Evolutionary conservation across 2,888 invertebrate species (phyloP).

Genomic region (Tortricodes alternella): DNA sequence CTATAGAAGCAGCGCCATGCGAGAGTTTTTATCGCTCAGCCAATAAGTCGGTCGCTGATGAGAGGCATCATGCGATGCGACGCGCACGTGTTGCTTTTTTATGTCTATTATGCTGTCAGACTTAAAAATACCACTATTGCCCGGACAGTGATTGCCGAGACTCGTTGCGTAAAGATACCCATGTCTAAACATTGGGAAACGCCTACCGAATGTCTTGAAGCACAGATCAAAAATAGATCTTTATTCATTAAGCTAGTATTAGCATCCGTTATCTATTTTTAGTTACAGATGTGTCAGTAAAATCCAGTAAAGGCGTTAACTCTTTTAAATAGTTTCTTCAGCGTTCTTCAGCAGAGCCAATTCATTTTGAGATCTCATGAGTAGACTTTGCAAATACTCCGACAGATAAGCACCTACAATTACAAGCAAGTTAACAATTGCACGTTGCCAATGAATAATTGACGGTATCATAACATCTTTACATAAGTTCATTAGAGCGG

Average conservation of each 20-base stretch:
- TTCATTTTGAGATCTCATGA: conserved; percentile 15
- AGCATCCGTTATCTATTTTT: no score
- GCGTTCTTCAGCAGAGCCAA: no score
- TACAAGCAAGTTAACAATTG: conserved; percentile 61
- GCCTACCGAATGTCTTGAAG: background rate
- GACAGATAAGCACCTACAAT: conserved; percentile 42
- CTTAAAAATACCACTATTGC: conserved; percentile 39
- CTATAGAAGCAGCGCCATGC: conserved; percentile 37
- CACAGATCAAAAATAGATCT: background rate
- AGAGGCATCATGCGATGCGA: conserved; percentile 61
- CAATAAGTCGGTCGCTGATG: conserved; percentile 58
- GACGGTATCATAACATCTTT: conserved; percentile 61
- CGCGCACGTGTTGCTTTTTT: conserved; percentile 65
- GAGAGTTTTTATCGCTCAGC: conserved; percentile 47
- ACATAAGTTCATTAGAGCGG: conserved; percentile 57
- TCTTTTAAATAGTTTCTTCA: no score
- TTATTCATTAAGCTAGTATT: background rate
- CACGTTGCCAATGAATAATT: conserved; percentile 67
- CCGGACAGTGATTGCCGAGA: conserved; percentile 20
- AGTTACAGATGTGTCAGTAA: no score
- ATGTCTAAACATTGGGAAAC: background rate
- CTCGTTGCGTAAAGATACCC: conserved; percentile 3
- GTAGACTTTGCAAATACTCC: conserved; percentile 1
- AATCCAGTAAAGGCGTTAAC: no score
- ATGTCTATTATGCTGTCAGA: conserved; percentile 65